Conservation (phyloP, 1,140 invertebrate species). For the Hycleus cichorii region DNA sequence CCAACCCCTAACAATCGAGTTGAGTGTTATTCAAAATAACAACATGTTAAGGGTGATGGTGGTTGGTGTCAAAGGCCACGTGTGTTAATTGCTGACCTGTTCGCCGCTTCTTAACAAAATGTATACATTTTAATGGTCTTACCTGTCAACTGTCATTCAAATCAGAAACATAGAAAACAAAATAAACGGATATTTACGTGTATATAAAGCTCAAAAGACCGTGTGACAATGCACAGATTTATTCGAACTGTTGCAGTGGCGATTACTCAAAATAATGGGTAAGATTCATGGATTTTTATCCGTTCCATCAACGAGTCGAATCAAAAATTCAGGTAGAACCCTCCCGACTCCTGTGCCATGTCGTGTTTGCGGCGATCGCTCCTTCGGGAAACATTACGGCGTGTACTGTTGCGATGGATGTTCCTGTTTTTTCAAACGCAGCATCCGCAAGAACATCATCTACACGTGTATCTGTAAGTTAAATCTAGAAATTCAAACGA, state of each 20-base stretch:
- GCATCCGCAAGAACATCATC: conserved; percentile 58
- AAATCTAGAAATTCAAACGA: conserved; percentile 1
- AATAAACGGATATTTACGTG: too few species aligned
- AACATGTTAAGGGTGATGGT: conserved; percentile 4
- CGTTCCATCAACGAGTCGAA: neutral
- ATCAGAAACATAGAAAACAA: conserved; percentile 23
- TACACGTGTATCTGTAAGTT: conserved; percentile 71
- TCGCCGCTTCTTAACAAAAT: conserved; percentile 3
- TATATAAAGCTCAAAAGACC: too few species aligned
- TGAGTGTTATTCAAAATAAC: conserved; percentile 10
- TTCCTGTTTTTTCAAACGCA: conserved; percentile 83
- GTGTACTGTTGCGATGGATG: conserved; percentile 83
- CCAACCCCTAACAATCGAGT: conserved; percentile 1
- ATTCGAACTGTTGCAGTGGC: neutral
- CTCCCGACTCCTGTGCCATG: conserved; percentile 60
- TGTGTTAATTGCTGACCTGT: conserved; percentile 8
- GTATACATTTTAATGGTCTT: conserved; percentile 19
- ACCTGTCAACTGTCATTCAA: conserved; percentile 28
- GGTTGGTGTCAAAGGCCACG: conserved; percentile 23
- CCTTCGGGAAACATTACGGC: conserved; percentile 83
- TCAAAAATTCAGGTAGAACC: conserved; percentile 51
- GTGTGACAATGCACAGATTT: too few species aligned
- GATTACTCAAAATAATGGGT: conserved; percentile 3
- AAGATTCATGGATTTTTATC: conserved; percentile 1
- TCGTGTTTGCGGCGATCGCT: conserved; percentile 77